Evolutionary conservation across 2,113 vertebrate species (phyloP), one percentile per base, ranked within the genome.

Genomic region (Peromyscus polionotus): DNA sequence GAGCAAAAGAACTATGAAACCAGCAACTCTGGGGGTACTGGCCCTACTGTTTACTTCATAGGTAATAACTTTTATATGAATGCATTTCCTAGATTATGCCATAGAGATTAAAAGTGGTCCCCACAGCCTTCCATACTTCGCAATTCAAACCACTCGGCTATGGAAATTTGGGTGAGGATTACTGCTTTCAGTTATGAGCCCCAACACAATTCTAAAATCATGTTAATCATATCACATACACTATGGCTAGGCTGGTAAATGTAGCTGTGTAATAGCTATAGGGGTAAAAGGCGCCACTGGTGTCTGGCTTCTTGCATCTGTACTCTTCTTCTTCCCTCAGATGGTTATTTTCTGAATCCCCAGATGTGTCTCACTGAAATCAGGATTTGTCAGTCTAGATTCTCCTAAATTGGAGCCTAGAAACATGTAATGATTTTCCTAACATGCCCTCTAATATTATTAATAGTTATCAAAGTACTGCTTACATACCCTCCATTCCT

Each of bases 21-120:
- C 54, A 75, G 13, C 19, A 57, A 75, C 45, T 95, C 81, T 26
- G 81, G 1, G 7, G 79, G 76, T 83, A 59, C 57, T 61, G 33
- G 90, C 61, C 31, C 88, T 93, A 59, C 85, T 96, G 79, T 94
- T 96, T 94, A 96, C 68, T 59, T 28, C 67, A 93, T 83, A 91
- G 73, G 20, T 65, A 91, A 77, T 94, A 45, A 94, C 88, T 45
- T 45, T n/a, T 87, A 51, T 86, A 81, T 93, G 67, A 95, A 89
- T 95, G n/a, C 0, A 68, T 83, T 85, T 88, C 54, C 22, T 95
- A 42, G n/a, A 93, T 94, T 88, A 77, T 59, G 26, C 61, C 45
- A 36, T 16, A 1, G 65, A 48, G 72, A 95, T 81, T 92, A 91
- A 97, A 92, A 79, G n/a, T 42, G 42, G 3, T 94, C 91, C 80